phyloP scores from a whole-genome alignment of 2,888 invertebrate genomes.

The Linyphia triangularis region DNA sequence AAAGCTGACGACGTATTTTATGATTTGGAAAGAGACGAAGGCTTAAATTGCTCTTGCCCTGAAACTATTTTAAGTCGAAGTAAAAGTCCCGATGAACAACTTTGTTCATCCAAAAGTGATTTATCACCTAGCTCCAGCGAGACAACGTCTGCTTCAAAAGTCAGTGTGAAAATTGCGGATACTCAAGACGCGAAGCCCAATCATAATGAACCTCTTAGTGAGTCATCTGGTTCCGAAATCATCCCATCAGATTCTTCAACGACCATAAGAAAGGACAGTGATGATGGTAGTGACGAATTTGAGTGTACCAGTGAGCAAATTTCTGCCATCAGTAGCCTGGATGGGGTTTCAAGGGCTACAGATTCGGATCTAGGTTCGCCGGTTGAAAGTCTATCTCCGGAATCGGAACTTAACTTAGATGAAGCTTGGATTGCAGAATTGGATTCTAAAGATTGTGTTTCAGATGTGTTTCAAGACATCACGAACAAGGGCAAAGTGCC shows the following conservation, averaged over 20 bases:
- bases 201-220: slow-evolving; percentile 52
- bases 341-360: slow-evolving; percentile 58
- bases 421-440: slow-evolving; percentile 60
- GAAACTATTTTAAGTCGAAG: slow-evolving; percentile 3
- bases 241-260: slow-evolving; percentile 73
- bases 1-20: slow-evolving; percentile 77
- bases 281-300: slow-evolving; percentile 60
- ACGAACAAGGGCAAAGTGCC: slow-evolving; percentile 54
- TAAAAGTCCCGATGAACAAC: slow-evolving; percentile 35
- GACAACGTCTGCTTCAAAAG: slow-evolving; percentile 47
- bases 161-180: slow-evolving; percentile 44
- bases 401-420: slow-evolving; percentile 50
- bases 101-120: slow-evolving; percentile 44
- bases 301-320: slow-evolving; percentile 74
- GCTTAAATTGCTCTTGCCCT: slow-evolving; percentile 46
- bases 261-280: slow-evolving; percentile 64
- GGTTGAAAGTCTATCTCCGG: slow-evolving; percentile 63
- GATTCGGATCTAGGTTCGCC: slow-evolving; percentile 71
- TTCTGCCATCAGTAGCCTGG: slow-evolving; percentile 72
- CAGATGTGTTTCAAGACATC: slow-evolving; percentile 64
- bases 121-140: slow-evolving; percentile 49
- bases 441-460: slow-evolving; percentile 55
- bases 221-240: slow-evolving; percentile 71
- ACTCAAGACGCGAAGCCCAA: background rate
- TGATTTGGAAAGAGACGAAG: slow-evolving; percentile 55